Evolutionary conservation across 2,888 invertebrate genomes (phyloP).

Genomic region (Pterostichus niger): DNA sequence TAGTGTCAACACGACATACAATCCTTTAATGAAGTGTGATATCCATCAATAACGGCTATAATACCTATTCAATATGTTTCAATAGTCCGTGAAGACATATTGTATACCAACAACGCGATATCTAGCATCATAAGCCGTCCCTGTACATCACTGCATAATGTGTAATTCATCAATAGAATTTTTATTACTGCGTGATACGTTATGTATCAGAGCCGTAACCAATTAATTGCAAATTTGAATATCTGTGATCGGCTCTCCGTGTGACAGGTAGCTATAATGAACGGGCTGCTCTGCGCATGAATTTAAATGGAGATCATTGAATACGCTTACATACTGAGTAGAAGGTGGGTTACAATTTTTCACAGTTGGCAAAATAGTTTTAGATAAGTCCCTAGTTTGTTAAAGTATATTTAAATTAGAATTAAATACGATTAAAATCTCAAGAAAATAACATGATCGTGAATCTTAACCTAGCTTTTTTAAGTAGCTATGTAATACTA

Average conservation of each 20-base stretch:
- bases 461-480: no score
- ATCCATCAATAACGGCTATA: slow-evolving; percentile 4
- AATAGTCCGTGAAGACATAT: slow-evolving; percentile 41
- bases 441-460: no score
- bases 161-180: slow-evolving; percentile 59
- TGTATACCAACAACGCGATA: slow-evolving; percentile 38
- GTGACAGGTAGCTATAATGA: slow-evolving; percentile 55
- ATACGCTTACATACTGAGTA: slow-evolving; percentile 45
- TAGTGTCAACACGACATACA: slow-evolving; percentile 19
- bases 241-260: slow-evolving; percentile 52
- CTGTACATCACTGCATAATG: slow-evolving; percentile 38
- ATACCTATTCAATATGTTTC: slow-evolving; percentile 28
- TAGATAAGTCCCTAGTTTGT: no score
- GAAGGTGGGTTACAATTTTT: slow-evolving; percentile 16
- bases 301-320: slow-evolving; percentile 52
- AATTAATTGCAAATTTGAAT: slow-evolving; percentile 66
- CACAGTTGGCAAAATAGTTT: no score
- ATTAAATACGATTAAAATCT: no score
- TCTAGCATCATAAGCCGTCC: slow-evolving; percentile 49
- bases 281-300: slow-evolving; percentile 21
- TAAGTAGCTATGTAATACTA: no score
- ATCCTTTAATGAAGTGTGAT: slow-evolving; percentile 13
- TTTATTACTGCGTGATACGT: slow-evolving; percentile 40
- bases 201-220: slow-evolving; percentile 56
- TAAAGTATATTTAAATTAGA: no score